Conservation (phyloP, 35 echinoderm and acorn worm genomes). For the Antedon bifida region DNA sequence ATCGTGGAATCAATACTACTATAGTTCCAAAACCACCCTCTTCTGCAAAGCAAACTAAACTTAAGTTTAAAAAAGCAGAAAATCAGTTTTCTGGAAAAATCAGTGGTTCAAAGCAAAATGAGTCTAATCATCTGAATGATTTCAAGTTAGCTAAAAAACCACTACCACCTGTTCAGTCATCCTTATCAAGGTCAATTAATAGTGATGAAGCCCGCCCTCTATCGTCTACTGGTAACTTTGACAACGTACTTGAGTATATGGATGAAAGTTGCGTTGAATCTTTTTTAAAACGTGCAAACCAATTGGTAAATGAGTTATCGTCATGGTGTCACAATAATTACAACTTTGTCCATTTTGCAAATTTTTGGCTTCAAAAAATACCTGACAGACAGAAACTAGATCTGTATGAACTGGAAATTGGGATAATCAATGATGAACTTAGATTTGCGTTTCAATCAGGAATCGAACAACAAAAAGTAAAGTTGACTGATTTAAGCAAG, state of each 20-base stretch:
- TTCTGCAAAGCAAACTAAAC: not conserved
- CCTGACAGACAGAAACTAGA: conserved; percentile 55
- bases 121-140: not conserved
- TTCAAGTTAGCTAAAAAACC: conserved; percentile 29
- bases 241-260: conserved; percentile 48
- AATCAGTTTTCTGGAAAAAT: not conserved
- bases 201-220: not conserved
- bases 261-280: conserved; percentile 13
- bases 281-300: conserved; percentile 54
- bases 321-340: conserved; percentile 48
- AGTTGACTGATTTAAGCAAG: conserved; percentile 29
- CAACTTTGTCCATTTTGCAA: conserved; percentile 79
- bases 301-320: conserved; percentile 45
- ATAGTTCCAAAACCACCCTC: not conserved
- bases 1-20: not conserved
- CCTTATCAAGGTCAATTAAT: conserved; percentile 39
- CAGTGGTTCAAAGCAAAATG: not conserved
- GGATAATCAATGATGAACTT: conserved; percentile 70
- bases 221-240: conserved; percentile 19
- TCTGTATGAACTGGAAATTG: conserved; percentile 62
- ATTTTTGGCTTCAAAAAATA: conserved; percentile 83
- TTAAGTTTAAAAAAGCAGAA: not conserved
- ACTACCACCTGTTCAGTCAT: conserved; percentile 43
- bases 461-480: conserved; percentile 31
- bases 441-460: conserved; percentile 44